phyloP scores from a whole-genome alignment of 2,113 vertebrate species.

The Melanotaenia duboulayi region DNA sequence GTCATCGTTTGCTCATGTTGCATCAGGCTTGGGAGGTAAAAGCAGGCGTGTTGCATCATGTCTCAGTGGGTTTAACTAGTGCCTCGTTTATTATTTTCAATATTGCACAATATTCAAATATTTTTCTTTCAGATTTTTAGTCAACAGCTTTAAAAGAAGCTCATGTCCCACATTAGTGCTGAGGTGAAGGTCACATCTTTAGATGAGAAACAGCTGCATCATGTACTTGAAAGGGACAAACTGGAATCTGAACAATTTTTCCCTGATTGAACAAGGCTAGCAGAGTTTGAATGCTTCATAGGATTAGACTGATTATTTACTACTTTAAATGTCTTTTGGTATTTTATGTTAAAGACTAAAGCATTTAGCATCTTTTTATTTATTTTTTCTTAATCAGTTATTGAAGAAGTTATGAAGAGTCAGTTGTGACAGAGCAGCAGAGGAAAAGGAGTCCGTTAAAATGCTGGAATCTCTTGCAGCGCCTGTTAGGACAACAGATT shows the following conservation, averaged over 20 bases:
- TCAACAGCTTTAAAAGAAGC: not conserved
- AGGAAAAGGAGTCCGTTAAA: constrained; percentile 19
- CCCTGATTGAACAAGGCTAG: not conserved
- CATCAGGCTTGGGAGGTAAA: too few species aligned
- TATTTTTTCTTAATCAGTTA: not conserved
- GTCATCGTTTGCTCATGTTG: too few species aligned
- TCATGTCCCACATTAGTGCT: not conserved
- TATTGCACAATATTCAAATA: too few species aligned
- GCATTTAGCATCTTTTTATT: not conserved
- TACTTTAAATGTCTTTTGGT: not conserved
- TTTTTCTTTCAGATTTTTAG: not conserved
- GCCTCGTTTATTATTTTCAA: too few species aligned
- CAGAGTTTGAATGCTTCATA: not conserved
- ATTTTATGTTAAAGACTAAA: too few species aligned
- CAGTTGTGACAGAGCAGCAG: not conserved
- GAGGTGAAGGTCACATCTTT: constrained; percentile 1
- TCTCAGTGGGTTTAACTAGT: too few species aligned
- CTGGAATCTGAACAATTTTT: not conserved
- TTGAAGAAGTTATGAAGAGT: not conserved
- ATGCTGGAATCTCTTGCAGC: constrained; percentile 22
- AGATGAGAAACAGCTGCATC: not conserved
- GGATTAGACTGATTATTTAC: not conserved
- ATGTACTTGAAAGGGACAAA: not conserved
- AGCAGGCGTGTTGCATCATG: too few species aligned
- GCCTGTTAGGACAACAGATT: constrained; percentile 36